phyloP scores from a whole-genome alignment of 2,113 vertebrate genomes.

The Xenopus laevis region DNA sequence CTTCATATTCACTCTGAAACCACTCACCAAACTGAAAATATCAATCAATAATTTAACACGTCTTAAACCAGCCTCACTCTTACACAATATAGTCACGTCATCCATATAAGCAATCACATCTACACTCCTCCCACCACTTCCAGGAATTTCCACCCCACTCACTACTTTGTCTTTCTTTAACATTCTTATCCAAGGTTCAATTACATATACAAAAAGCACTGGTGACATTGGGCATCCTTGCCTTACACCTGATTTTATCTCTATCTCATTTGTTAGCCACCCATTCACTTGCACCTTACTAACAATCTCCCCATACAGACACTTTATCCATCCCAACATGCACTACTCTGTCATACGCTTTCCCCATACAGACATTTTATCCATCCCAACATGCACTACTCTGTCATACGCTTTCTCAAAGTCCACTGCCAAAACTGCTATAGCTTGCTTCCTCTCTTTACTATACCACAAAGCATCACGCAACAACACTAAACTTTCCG shows the following conservation, averaged over 20 bases:
- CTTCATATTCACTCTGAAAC: background rate
- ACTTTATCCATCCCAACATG: background rate
- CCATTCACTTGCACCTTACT: too few relatives aligned
- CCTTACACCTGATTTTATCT: too few relatives aligned
- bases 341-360: background rate
- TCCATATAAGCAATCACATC: background rate
- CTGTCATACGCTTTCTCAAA: too few relatives aligned
- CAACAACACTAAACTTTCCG: background rate
- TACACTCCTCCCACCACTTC: background rate
- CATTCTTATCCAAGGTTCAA: background rate
- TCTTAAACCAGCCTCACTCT: background rate
- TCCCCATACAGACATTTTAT: too few relatives aligned
- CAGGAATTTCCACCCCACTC: background rate
- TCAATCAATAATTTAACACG: background rate
- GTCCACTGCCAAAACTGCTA: background rate
- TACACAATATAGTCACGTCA: background rate
- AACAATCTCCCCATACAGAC: slow-evolving; percentile 2
- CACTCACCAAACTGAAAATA: background rate
- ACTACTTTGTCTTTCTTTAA: background rate
- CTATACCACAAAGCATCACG: background rate
- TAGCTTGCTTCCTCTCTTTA: background rate
- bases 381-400: too few relatives aligned
- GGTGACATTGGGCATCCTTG: slow-evolving; percentile 16
- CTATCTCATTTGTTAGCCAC: too few relatives aligned
- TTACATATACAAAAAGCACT: background rate